Percentiles rank a stretch among this genome's conserved stretches.
phyloP scores from a whole-genome alignment of 2,113 vertebrate genomes.

The Collichthys lucidus region DNA sequence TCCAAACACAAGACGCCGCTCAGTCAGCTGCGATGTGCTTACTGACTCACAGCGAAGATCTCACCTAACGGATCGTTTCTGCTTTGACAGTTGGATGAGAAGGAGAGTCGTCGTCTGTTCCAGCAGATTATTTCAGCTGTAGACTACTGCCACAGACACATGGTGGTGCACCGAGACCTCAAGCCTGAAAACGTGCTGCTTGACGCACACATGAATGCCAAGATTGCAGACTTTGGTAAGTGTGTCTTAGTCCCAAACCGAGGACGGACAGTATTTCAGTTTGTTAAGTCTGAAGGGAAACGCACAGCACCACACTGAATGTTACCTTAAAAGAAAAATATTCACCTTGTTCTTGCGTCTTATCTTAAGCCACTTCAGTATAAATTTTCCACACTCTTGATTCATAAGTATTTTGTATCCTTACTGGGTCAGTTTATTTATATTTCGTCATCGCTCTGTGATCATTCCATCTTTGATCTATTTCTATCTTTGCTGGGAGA shows the following conservation, averaged over 20 bases:
- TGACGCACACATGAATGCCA: slow-evolving; percentile 99
- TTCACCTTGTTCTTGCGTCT: too few species aligned
- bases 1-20: slow-evolving; percentile 30
- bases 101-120: slow-evolving; percentile 96
- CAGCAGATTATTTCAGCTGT: slow-evolving; percentile 99
- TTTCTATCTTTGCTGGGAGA: slow-evolving; percentile 6
- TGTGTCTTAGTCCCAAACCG: neutral
- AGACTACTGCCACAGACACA: slow-evolving; percentile 98
- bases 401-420: neutral
- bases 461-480: neutral
- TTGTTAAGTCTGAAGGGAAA: too few species aligned
- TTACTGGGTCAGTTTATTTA: neutral
- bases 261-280: too few species aligned
- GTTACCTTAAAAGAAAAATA: too few species aligned
- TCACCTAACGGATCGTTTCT: slow-evolving; percentile 60
- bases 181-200: slow-evolving; percentile 99
- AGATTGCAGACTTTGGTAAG: slow-evolving; percentile 98
- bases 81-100: slow-evolving; percentile 92
- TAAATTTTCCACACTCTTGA: too few species aligned
- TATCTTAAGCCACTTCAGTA: too few species aligned
- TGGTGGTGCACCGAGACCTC: slow-evolving; percentile 98
- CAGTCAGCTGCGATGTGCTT: slow-evolving; percentile 50
- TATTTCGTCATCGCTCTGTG: neutral
- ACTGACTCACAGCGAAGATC: slow-evolving; percentile 54
- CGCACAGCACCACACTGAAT: too few species aligned